These are phyloP conservation scores for Microchirus variegatus DNA, from an alignment of 2,797 vertebrate genomes.

Conservation along the genomic window DNA sequence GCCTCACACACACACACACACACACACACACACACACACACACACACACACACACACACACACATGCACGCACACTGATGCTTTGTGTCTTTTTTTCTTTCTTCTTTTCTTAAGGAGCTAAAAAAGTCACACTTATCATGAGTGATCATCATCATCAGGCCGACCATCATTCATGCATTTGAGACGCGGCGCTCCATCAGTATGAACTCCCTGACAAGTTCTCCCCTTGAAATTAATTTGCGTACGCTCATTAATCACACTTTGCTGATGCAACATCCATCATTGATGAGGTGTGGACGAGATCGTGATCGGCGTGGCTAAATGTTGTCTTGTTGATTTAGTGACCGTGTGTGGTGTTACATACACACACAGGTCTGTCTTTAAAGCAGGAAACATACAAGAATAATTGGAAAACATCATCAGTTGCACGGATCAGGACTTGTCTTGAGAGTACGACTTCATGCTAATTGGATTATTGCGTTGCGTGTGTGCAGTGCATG, in stretches of 20 bases:
- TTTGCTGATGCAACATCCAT: conserved; percentile 75
- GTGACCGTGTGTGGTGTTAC: conserved; percentile 47
- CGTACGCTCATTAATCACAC: conserved; percentile 77
- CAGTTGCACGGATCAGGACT: not conserved
- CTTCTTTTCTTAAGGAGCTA: conserved; percentile 8
- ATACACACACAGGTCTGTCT: not conserved
- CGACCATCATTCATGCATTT: conserved; percentile 66
- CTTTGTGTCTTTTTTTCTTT: conserved; percentile 10
- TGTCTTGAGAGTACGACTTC: not conserved
- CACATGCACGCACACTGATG: not conserved
- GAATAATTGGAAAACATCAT: conserved; percentile 3
- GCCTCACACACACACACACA: not conserved
- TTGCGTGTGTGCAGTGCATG: too few relatives aligned
- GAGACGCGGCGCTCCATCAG: conserved; percentile 64
- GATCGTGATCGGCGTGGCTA: conserved; percentile 56
- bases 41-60: conserved; percentile 5
- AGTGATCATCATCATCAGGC: conserved; percentile 59
- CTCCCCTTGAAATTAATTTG: conserved; percentile 78
- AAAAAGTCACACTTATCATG: conserved; percentile 57
- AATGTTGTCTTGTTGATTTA: conserved; percentile 75
- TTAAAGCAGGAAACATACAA: conserved; percentile 2
- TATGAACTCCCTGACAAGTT: conserved; percentile 66
- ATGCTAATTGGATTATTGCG: not conserved
- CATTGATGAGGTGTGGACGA: conserved; percentile 70
- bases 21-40: conserved; percentile 8